Base-by-base conservation (phyloP, 2,888 invertebrate genomes). In the Cheilosia vulpina region DNA sequence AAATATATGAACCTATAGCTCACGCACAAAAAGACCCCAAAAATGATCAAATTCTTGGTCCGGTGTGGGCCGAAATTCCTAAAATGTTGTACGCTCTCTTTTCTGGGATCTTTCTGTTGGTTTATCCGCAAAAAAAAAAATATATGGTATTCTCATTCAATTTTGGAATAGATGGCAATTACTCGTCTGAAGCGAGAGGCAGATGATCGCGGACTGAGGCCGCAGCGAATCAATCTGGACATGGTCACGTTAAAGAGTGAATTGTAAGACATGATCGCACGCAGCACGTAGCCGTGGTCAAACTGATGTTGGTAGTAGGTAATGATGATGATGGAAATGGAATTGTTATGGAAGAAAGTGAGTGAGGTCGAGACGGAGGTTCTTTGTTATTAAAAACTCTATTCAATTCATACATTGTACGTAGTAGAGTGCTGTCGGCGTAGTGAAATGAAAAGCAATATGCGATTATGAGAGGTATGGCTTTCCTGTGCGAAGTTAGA, bases 191-290 rank as follows among this genome's bases (percentile, higher is more conserved):
- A 34, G 19, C 6, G 53, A 34, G 38, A 38, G 63, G 50, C 34
- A 79, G 43, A 80, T 72, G 63, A 84, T 31, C 60, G 53, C 11
- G 57, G 58, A 21, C 34, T 52, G 7, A 57, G 58, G 55, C 71
- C 71, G 63, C 50, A 58, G 21, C 80, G 47, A 85, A 85, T 85
- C 81, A 81, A 85, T 81, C 38, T 76, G 60, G 76, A 81, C 81
- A 85, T 76, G 85, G 81, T 85, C 81, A 85, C 85, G 85, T 66
- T 62, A 81, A 85, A 85, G 55, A 72, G 57, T 65, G 63, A 79
- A 72, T 78, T 71, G 78, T 66, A 57, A 76, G 69, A 80, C 69
- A 84, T 76, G 80, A 81, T 45, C 62, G 66, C 55, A 76, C 85
- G 71, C 76, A 81, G 69, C 76, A 76, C 75, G 72, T 72, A 65